Evolutionary conservation across 2,797 vertebrate species (phyloP), one percentile per base, ranked within the genome.

Genomic region (Coluber constrictor): DNA sequence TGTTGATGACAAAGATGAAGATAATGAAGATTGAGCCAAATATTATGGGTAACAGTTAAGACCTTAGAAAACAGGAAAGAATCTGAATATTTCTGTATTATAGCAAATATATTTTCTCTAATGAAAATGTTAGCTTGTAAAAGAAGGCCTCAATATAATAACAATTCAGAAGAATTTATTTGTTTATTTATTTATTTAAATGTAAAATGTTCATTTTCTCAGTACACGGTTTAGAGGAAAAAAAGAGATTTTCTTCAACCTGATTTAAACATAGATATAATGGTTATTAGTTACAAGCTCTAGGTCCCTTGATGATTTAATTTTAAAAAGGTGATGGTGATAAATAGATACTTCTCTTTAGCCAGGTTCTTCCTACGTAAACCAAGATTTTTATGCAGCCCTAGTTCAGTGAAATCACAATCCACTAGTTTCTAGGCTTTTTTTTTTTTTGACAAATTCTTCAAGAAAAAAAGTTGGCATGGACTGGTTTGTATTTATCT

Each of bases 401-500:
- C 37, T 37, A 37, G 37, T 37, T 37, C 37, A 37, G 37, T 37
- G 37, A 37, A 37, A 37, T 37, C 37, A 37, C 37, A 37, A 37
- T 37, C 37, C 37, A 37, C 37, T 37, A 37, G 37, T 37, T 37
- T 37, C 37, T 37, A 37, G 37, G 37, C 37, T 37, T 37, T 37
- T 37, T 37, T 37, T 37, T 37, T 37, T 37, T 37, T 37, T 37
- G 37, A 37, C 37, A 86, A 93, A 89, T 0, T 83, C 5, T 25
- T 95, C 25, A 87, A 92, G 92, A 0, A 54, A 83, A 79, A 74
- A 9, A 25, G 66, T 32, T 87, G 86, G 90, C 23, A 20, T 56
- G 87, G 47, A 16, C 4, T 55, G 92, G 92, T 56, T 60, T 83
- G n/a, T 54, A 92, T 94, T 94, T 92, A 60, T 23, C 37, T 92